Percentiles rank a stretch among this genome's conserved stretches.
Evolutionary conservation across 2,888 invertebrate genomes (phyloP).

Genomic region (Ligdia adustata): DNA sequence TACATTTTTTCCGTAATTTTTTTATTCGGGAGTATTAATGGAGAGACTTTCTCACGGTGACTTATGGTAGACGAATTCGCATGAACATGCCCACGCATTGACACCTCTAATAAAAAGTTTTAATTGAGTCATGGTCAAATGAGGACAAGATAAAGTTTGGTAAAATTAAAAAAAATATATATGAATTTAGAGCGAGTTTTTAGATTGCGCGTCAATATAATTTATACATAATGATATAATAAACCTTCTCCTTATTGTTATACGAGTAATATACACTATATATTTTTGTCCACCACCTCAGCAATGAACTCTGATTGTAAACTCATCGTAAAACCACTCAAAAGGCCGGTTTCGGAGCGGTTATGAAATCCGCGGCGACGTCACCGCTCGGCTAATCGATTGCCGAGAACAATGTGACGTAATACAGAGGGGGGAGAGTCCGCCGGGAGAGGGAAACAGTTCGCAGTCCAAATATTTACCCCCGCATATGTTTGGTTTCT

Average conservation of each 20-base stretch:
- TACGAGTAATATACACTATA: no score
- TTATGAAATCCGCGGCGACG: constrained; percentile 65
- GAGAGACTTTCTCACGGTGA: constrained; percentile 71
- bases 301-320: no score
- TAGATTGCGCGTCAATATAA: no score
- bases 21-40: constrained; percentile 66
- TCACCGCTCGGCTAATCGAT: constrained; percentile 76
- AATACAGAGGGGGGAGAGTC: constrained; percentile 56
- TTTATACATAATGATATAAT: no score
- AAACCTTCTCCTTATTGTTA: no score
- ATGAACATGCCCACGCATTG: constrained; percentile 36
- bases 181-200: no score
- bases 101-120: no score
- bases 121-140: no score
- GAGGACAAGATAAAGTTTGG: no score
- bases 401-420: constrained; percentile 78
- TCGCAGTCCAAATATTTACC: constrained; percentile 77
- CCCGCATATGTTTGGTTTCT: constrained; percentile 82
- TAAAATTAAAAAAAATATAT: no score
- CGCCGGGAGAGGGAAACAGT: constrained; percentile 49
- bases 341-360: constrained; percentile 35
- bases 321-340: constrained; percentile 7
- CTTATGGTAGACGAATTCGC: constrained; percentile 48
- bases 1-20: constrained; percentile 65
- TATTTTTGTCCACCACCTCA: no score